Conservation (phyloP, 2,797 vertebrate species). For the Paedocypris micromegethes region DNA sequence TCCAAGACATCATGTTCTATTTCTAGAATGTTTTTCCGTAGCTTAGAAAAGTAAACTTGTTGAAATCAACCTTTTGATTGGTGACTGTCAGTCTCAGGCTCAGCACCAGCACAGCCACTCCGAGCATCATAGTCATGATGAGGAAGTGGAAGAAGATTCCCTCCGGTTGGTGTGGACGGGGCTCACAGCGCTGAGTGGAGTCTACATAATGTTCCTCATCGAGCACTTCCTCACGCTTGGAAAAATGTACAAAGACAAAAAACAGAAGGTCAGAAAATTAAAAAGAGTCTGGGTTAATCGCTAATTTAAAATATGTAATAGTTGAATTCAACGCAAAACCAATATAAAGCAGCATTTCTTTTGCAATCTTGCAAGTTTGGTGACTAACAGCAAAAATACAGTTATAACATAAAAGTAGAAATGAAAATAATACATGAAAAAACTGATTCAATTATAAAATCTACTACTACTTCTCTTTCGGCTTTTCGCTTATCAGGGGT, state of each 20-base stretch:
- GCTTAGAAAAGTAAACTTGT: not conserved
- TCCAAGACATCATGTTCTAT: too few species aligned
- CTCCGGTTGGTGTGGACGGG: constrained; percentile 91
- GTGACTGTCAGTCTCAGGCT: constrained; percentile 60
- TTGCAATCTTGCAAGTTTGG: too few species aligned
- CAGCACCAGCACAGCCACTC: constrained; percentile 54
- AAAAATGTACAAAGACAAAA: constrained; percentile 97
- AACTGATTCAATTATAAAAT: too few species aligned
- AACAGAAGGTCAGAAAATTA: constrained; percentile 81
- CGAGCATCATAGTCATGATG: constrained; percentile 63
- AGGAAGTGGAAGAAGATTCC: constrained; percentile 64
- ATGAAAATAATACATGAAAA: too few species aligned
- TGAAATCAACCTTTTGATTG: not conserved
- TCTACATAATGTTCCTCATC: constrained; percentile 98
- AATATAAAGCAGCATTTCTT: too few species aligned
- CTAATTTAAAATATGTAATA: too few species aligned
- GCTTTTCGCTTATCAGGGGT: too few species aligned
- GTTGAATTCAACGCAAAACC: too few species aligned
- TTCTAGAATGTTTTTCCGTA: not conserved
- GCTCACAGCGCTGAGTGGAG: constrained; percentile 83
- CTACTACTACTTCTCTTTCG: too few species aligned
- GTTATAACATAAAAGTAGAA: too few species aligned
- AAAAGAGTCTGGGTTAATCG: too few species aligned
- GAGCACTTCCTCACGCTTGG: constrained; percentile 94
- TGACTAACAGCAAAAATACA: too few species aligned